Evolutionary conservation across 2,888 invertebrate species (phyloP).

Genomic region (Pseudoips prasinana): DNA sequence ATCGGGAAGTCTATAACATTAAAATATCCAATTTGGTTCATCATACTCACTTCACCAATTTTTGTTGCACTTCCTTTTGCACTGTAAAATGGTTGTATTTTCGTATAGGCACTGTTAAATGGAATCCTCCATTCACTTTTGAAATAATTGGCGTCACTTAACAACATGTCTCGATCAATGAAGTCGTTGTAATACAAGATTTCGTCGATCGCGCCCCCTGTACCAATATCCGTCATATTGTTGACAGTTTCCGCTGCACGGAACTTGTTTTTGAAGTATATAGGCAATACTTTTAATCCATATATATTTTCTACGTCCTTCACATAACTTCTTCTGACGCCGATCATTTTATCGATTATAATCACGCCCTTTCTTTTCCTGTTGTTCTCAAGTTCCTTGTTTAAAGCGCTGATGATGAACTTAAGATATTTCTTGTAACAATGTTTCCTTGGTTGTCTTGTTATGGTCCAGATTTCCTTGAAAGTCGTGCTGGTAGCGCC

Average conservation of each 20-base stretch:
- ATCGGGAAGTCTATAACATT: slow-evolving; percentile 40
- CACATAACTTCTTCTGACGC: slow-evolving; percentile 44
- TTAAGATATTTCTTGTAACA: slow-evolving; percentile 51
- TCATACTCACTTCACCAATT: slow-evolving; percentile 53
- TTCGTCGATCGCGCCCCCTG: slow-evolving; percentile 36
- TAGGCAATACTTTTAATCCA: slow-evolving; percentile 40
- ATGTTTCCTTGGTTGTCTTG: slow-evolving; percentile 40
- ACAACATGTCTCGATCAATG: slow-evolving; percentile 39
- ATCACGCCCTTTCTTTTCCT: slow-evolving; percentile 45
- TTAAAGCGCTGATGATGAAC: slow-evolving; percentile 40
- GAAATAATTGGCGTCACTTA: slow-evolving; percentile 54
- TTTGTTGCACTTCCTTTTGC: slow-evolving; percentile 6
- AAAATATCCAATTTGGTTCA: slow-evolving; percentile 52
- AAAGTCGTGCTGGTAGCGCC: slow-evolving; percentile 49
- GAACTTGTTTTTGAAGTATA: slow-evolving; percentile 43
- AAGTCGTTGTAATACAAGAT: slow-evolving; percentile 51
- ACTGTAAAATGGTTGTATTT: slow-evolving; percentile 40
- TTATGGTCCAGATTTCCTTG: slow-evolving; percentile 50
- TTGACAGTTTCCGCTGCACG: slow-evolving; percentile 44
- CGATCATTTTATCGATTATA: slow-evolving; percentile 45
- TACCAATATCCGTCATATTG: slow-evolving; percentile 32
- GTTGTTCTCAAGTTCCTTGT: slow-evolving; percentile 34
- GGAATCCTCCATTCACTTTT: slow-evolving; percentile 50
- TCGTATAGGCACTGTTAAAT: slow-evolving; percentile 45
- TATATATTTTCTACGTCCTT: slow-evolving; percentile 39